phyloP scores from a whole-genome alignment of 2,113 vertebrate genomes.

The Chinchilla lanigera region DNA sequence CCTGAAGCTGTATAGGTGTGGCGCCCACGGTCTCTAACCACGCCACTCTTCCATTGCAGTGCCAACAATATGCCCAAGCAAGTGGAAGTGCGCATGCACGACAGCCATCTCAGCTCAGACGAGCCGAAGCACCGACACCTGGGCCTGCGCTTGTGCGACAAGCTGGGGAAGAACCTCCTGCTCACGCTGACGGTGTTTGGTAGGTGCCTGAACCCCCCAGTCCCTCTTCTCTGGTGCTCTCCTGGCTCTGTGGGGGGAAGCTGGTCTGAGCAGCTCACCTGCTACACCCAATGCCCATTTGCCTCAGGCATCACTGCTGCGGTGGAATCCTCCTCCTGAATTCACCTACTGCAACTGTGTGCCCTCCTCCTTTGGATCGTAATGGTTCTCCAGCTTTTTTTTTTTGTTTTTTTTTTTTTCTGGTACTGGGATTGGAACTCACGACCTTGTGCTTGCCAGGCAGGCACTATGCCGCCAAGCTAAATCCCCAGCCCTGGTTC shows the following conservation, averaged over 20 bases:
- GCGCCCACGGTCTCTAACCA: constrained; percentile 6
- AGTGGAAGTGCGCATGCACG: constrained; percentile 98
- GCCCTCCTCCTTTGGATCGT: not conserved
- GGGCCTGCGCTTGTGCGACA: constrained; percentile 91
- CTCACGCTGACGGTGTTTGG: constrained; percentile 96
- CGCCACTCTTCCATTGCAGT: constrained; percentile 83
- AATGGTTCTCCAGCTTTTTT: not conserved
- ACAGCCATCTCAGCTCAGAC: constrained; percentile 94
- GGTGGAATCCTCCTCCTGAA: fast-evolving
- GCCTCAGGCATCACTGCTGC: not conserved
- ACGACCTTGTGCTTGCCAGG: too few species aligned
- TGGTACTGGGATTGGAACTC: too few species aligned
- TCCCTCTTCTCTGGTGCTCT: not conserved
- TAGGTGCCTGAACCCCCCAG: constrained; percentile 80
- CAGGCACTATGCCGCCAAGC: too few species aligned
- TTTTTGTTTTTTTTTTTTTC: too few species aligned
- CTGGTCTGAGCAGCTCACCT: not conserved
- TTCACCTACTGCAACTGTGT: too few species aligned
- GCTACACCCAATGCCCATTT: too few species aligned
- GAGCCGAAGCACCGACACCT: constrained; percentile 90
- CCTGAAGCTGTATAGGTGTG: not conserved
- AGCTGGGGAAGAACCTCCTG: constrained; percentile 94
- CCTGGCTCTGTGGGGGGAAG: not conserved
- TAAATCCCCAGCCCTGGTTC: too few species aligned
- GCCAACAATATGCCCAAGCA: constrained; percentile 99